These are phyloP conservation scores for Delichon dasypus DNA, from an alignment of 2,797 vertebrate species.

Conservation along the genomic window DNA sequence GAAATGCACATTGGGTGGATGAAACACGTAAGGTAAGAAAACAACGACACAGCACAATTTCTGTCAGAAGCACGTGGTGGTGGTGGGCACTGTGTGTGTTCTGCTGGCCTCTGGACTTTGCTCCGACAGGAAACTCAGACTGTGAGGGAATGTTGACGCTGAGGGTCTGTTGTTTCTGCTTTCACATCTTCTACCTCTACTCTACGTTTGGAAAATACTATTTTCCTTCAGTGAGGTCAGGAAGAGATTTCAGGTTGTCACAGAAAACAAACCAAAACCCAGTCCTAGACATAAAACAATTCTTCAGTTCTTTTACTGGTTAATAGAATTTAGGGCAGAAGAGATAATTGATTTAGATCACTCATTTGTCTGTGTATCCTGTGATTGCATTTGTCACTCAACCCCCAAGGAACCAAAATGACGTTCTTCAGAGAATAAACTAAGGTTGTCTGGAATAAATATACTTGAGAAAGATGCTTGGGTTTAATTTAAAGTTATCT, in stretches of 20 bases:
- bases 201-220: not conserved
- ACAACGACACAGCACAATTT: fast-evolving
- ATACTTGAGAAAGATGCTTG: not conserved
- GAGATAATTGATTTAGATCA: not conserved
- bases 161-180: not conserved
- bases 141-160: not conserved
- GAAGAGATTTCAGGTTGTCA: not conserved
- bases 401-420: not conserved
- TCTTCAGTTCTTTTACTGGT: not conserved
- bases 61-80: not conserved
- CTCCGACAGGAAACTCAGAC: not conserved
- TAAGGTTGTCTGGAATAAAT: not conserved
- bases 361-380: not conserved
- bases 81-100: not conserved
- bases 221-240: not conserved
- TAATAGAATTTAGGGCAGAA: not conserved
- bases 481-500: not conserved
- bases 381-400: not conserved
- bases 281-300: not conserved
- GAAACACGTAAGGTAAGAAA: not conserved
- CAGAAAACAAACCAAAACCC: not conserved
- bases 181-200: not conserved
- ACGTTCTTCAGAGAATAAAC: not conserved
- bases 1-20: not conserved
- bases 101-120: not conserved